Percentiles rank a stretch among this genome's conserved stretches.
phyloP scores from a whole-genome alignment of 2,888 invertebrate species.

The Gymnocheta viridis region DNA sequence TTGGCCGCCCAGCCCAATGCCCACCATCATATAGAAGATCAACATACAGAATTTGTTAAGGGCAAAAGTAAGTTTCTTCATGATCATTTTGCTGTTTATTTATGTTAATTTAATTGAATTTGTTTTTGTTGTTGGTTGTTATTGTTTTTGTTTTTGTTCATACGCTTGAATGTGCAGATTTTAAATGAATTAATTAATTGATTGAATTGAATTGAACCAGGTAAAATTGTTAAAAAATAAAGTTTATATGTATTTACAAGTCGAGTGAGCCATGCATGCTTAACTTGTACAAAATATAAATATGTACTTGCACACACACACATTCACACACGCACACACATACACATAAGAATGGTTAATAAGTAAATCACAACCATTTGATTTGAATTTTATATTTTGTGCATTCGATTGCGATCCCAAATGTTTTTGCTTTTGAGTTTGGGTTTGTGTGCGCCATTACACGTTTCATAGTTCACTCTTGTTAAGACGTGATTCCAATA shows the following conservation, averaged over 20 bases:
- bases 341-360: too few species aligned
- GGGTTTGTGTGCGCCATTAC: slow-evolving; percentile 65
- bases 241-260: not conserved
- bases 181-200: slow-evolving; percentile 42
- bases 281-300: slow-evolving; percentile 14
- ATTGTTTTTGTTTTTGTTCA: not conserved
- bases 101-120: slow-evolving; percentile 1
- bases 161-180: slow-evolving; percentile 1
- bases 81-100: not conserved
- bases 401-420: slow-evolving; percentile 14
- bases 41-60: slow-evolving; percentile 87
- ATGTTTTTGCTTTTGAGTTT: not conserved
- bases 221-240: slow-evolving; percentile 15
- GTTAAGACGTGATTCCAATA: slow-evolving; percentile 69
- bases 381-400: slow-evolving; percentile 42
- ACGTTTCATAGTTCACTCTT: slow-evolving; percentile 70
- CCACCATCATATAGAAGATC: slow-evolving; percentile 79
- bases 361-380: slow-evolving; percentile 34
- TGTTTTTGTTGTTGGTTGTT: not conserved
- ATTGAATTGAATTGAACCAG: slow-evolving; percentile 47
- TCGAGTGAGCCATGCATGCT: not conserved
- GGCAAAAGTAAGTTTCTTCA: slow-evolving; percentile 87
- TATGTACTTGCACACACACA: too few species aligned
- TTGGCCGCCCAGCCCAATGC: slow-evolving; percentile 75
- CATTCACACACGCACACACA: not conserved